Evolutionary conservation across 2,888 invertebrate genomes (phyloP), one percentile per base, ranked within the genome.

Genomic region (Halictus ligatus): DNA sequence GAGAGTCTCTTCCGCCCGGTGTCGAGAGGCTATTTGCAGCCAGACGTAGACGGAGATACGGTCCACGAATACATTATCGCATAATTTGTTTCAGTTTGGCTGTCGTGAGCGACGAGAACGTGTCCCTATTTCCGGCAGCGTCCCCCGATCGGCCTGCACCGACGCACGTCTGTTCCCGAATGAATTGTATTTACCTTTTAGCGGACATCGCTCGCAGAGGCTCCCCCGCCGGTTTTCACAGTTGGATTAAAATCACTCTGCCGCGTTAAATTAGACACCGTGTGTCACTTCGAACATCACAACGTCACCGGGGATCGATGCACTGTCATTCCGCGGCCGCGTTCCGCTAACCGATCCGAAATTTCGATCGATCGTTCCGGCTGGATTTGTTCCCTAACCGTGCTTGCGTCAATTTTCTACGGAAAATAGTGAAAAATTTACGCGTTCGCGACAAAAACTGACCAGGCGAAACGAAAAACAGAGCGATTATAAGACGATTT

Each of bases 121-220:
- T 29, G n/a, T 40, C 48, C 13, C 60, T 78, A 74, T 83, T 71
- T 75, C 83, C 64, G 69, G 15, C n/a, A 21, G 8, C 35, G 73
- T 50, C 75, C 80, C 46, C 80, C 46, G 75, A 85, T 81, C 86
- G 73, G 35, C 40, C 10, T 29, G 13, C 60, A 64, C 84, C 21
- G 54, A 64, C 75, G n/a, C n/a, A 88, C 79, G 86, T 40, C 72
- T 77, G 78, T 82, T 78, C 80, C 54, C 50, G 46, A 84, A 84
- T 82, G 82, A 84, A 88, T 88, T 85, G 88, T 89, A 91, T 86
- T 91, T 91, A 91, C 90, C 90, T 91, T 71, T 86, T 91, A 84
- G 82, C 84, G 81, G 90, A 91, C 90, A 91, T 89, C 40, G 77
- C 71, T 79, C 43, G 71, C 46, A 67, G 69, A 40, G 25, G 48